phyloP scores from a whole-genome alignment of 1,140 invertebrate species.

The Leptoteleia sp. region DNA sequence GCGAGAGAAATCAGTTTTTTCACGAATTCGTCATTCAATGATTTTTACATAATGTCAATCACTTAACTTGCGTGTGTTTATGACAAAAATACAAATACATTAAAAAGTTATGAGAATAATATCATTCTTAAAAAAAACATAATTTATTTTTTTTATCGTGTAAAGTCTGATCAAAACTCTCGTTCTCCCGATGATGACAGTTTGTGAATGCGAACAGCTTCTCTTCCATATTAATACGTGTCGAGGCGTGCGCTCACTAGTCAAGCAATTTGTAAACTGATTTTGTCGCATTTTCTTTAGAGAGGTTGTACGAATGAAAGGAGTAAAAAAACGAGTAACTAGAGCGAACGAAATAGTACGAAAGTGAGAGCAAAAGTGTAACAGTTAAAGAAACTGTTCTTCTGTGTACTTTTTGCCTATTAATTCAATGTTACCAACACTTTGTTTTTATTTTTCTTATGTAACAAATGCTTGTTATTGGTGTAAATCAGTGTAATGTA shows the following conservation, averaged over 20 bases:
- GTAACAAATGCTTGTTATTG: conserved; percentile 52
- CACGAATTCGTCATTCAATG: conserved; percentile 30
- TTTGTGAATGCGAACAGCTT: conserved; percentile 68
- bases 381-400: conserved; percentile 20
- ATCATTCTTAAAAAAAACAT: conserved; percentile 33
- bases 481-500: conserved; percentile 15
- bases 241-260: conserved; percentile 78
- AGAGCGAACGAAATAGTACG: conserved; percentile 50
- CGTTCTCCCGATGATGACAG: conserved; percentile 53
- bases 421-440: conserved; percentile 35
- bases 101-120: conserved; percentile 12
- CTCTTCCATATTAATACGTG: conserved; percentile 74
- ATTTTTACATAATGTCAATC: conserved; percentile 28
- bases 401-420: conserved; percentile 39
- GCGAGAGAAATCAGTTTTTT: conserved; percentile 60
- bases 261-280: conserved; percentile 76
- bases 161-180: conserved; percentile 55
- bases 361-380: conserved; percentile 46
- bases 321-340: conserved; percentile 36
- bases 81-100: conserved; percentile 32
- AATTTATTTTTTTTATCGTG: conserved; percentile 45
- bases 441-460: conserved; percentile 40
- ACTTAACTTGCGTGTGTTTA: conserved; percentile 22
- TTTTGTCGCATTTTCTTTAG: conserved; percentile 62
- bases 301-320: conserved; percentile 60